These are phyloP conservation scores for Dasypus novemcinctus DNA, from an alignment of 2,113 vertebrate species.

Conservation along the genomic window DNA sequence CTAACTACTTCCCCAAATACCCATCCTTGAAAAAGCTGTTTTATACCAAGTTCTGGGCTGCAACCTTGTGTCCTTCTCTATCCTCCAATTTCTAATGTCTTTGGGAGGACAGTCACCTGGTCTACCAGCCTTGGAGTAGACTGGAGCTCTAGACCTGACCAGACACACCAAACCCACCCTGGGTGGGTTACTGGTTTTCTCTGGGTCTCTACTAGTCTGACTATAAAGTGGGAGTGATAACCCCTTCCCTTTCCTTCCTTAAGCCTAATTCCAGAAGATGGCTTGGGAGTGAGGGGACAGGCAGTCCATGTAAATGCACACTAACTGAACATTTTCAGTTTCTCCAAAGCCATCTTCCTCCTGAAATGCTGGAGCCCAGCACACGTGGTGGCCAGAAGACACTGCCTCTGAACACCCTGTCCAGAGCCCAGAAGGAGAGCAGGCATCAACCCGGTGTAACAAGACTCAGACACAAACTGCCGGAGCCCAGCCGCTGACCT, in stretches of 20 bases:
- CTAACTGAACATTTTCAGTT: too few relatives aligned
- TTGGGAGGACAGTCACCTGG: background rate
- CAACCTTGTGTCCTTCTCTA: rapidly evolving
- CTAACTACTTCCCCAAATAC: background rate
- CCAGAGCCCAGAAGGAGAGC: background rate
- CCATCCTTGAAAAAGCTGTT: background rate
- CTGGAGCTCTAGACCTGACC: background rate
- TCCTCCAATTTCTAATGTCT: background rate
- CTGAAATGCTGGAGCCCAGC: background rate
- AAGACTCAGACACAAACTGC: background rate
- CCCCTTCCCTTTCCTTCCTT: background rate
- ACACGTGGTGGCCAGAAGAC: background rate
- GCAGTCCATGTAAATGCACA: background rate
- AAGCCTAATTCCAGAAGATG: background rate
- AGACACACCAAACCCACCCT: background rate
- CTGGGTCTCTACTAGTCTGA: background rate
- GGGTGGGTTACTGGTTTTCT: background rate
- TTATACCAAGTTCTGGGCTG: background rate
- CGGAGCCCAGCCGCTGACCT: too few relatives aligned
- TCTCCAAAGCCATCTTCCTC: background rate
- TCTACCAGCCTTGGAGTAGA: background rate
- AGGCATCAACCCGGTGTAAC: background rate
- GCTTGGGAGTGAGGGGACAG: background rate
- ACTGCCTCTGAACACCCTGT: rapidly evolving
- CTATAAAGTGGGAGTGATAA: background rate